Evolutionary conservation across 2,113 vertebrate genomes (phyloP), one percentile per base, ranked within the genome.

Genomic region (Saguinus imperator): DNA sequence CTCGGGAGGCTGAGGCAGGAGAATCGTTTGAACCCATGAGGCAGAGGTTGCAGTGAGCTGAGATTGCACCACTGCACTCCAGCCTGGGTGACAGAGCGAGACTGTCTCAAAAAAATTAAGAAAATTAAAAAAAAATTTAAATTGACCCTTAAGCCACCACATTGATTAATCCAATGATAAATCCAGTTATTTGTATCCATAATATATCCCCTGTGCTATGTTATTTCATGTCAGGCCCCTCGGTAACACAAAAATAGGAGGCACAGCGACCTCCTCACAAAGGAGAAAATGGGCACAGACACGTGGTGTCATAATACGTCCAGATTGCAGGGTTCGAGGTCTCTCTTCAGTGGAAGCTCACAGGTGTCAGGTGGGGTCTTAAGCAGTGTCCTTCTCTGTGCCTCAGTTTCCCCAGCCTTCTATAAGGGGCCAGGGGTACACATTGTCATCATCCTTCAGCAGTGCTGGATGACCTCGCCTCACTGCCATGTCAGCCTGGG

Each of bases 221-320:
- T 75, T 12, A 43, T 5, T 43, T 20, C 11, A 6, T 13, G 5
- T 5, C 40, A 43, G 37, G 35, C 37, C 37, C 9, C 6, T 10
- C 2, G 18, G 37, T 40, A 40, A 23, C 72, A 43, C 37, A 27
- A 12, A 23, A 23, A 3, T 13, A 11, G 5, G 10, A 18, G 40
- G 25, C 8, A 35, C 40, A 35, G 48, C 10, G 29, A 66, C 58
- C 4, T 14, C 1, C 13, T 83, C 37, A 61, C 25, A 29, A 23
- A 32, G 12, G 18, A 48, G 29, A 29, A 50, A 48, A 32, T n/a
- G 21, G 83, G 21, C 11, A 50, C 3, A 2, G 23, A 37, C 48
- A n/a, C 3, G 9, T 5, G 12, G 3, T 1, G 2, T 83, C 58
- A 43, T 50, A 10, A 6, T 8, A 11, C 0, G 0, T 50, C 48